Percentiles rank a stretch among this genome's conserved stretches.
Evolutionary conservation across 2,797 vertebrate species (phyloP).

Genomic region (Megalops cyprinoides): DNA sequence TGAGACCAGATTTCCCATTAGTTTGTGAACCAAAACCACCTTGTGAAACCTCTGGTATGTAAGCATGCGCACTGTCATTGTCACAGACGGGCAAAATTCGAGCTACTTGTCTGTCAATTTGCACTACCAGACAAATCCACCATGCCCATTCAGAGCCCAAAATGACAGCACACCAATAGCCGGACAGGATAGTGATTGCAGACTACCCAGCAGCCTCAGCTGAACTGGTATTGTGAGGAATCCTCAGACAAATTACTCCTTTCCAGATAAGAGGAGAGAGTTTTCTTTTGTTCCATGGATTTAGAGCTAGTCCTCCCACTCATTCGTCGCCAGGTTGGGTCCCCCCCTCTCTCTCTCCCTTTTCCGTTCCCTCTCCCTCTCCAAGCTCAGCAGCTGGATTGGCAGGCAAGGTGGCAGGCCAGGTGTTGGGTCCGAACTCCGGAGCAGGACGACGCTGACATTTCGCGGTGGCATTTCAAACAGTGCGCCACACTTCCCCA

Average conservation of each 20-base stretch:
- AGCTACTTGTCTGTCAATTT: too few species aligned
- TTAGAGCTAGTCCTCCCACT: not conserved
- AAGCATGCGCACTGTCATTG: too few species aligned
- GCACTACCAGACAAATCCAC: too few species aligned
- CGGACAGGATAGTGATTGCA: not conserved
- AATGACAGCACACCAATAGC: not conserved
- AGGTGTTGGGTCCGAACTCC: conserved; percentile 33
- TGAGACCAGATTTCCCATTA: too few species aligned
- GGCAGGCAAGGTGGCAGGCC: conserved; percentile 38
- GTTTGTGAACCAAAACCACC: too few species aligned
- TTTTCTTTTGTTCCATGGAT: not conserved
- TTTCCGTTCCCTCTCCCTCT: conserved; percentile 30
- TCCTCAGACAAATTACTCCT: not conserved
- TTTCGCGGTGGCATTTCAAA: conserved; percentile 55
- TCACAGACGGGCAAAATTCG: too few species aligned
- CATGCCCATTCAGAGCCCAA: too few species aligned
- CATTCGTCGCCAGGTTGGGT: not conserved
- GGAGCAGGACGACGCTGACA: conserved; percentile 46
- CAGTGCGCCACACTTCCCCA: conserved; percentile 28
- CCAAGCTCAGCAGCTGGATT: conserved; percentile 41
- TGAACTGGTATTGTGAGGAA: not conserved
- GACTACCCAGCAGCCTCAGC: not conserved
- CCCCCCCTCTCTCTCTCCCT: conserved; percentile 14
- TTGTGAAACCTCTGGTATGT: too few species aligned
- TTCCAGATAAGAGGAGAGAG: not conserved